These are phyloP conservation scores for Campylorhamphus procurvoides DNA, from an alignment of 2,113 vertebrate species.

Conservation along the genomic window DNA sequence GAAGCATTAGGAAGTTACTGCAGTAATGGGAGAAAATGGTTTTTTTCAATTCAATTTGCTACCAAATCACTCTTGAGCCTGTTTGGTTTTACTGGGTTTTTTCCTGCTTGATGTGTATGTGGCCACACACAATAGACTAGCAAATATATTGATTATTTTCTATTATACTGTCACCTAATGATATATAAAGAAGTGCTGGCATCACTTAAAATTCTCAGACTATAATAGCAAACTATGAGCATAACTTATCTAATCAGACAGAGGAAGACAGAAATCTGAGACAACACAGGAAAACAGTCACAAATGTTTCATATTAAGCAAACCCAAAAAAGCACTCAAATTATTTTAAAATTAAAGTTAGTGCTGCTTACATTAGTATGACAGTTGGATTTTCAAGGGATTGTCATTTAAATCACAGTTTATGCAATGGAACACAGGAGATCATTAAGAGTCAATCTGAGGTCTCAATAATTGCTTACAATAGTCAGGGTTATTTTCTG, in stretches of 20 bases:
- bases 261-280: not conserved
- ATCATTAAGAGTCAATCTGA: slow-evolving; percentile 13
- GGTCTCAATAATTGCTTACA: not conserved
- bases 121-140: not conserved
- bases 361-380: not conserved
- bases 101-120: not conserved
- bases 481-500: not conserved
- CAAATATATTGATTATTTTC: not conserved
- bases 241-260: not conserved
- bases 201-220: not conserved
- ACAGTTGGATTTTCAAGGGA: not conserved
- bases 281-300: not conserved
- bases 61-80: not conserved
- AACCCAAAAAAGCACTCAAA: not conserved
- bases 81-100: not conserved
- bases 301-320: not conserved
- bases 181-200: not conserved
- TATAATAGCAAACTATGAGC: not conserved
- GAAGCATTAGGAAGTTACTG: not conserved
- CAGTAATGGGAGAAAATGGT: not conserved
- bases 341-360: not conserved
- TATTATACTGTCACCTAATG: not conserved
- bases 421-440: not conserved
- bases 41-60: not conserved
- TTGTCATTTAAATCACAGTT: not conserved